These are phyloP conservation scores for Camelus dromedarius DNA, from an alignment of 2,113 vertebrate genomes.

Conservation along the genomic window DNA sequence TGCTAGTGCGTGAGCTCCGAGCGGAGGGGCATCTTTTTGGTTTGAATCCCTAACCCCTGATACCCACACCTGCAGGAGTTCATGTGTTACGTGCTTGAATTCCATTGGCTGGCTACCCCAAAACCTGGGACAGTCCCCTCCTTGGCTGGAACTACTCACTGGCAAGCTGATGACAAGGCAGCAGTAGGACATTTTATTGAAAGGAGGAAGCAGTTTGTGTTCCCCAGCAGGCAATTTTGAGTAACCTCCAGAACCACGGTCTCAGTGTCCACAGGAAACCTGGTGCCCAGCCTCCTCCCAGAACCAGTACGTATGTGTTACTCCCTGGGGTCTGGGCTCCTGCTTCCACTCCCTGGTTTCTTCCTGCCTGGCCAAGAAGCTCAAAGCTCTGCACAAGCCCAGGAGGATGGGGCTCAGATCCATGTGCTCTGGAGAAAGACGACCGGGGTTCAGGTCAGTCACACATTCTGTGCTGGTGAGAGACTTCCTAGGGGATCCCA, in stretches of 20 bases:
- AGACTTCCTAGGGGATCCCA: neutral
- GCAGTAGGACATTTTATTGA: neutral
- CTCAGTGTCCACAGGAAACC: neutral
- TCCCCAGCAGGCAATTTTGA: neutral
- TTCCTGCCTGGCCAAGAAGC: neutral
- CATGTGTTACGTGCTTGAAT: neutral
- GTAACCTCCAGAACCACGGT: neutral
- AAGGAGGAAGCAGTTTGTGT: neutral
- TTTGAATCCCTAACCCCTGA: neutral
- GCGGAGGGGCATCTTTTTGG: neutral
- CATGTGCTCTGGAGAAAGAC: neutral
- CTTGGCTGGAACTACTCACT: neutral
- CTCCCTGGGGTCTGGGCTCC: neutral
- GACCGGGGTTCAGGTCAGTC: neutral
- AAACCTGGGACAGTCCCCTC: neutral
- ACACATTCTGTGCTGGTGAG: neutral
- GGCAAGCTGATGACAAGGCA: neutral
- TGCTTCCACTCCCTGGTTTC: neutral
- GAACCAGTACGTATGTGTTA: neutral
- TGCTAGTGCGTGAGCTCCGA: neutral
- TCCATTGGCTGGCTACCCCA: neutral
- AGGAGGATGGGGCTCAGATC: neutral
- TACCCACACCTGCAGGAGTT: neutral
- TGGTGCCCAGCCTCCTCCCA: neutral
- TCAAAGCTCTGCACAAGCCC: neutral